Conservation (phyloP, 2,113 vertebrate genomes). For the Ochotona princeps region DNA sequence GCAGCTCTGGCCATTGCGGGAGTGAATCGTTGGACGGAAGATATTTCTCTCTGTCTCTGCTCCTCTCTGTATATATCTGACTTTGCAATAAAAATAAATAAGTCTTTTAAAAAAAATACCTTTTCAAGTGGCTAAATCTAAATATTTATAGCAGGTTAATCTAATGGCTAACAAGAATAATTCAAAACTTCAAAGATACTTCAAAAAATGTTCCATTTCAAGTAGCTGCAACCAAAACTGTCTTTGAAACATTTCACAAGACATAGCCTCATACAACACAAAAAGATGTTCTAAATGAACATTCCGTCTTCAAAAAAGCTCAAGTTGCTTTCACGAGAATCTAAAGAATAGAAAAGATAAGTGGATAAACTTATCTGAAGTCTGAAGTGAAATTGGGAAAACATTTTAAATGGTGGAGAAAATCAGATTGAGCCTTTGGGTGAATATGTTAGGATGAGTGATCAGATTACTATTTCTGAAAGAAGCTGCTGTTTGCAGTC, state of each 20-base stretch:
- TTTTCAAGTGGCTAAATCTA: slow-evolving; percentile 39
- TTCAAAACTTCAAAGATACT: slow-evolving; percentile 11
- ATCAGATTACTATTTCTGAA: background rate
- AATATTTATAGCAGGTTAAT: slow-evolving; percentile 7
- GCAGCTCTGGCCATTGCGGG: too few species aligned
- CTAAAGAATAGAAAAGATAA: slow-evolving; percentile 1
- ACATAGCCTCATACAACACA: background rate
- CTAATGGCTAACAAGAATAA: background rate
- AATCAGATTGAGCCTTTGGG: background rate
- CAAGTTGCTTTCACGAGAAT: background rate
- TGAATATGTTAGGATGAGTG: background rate
- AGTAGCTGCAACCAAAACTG: background rate
- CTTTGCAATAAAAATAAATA: too few species aligned
- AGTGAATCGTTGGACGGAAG: too few species aligned
- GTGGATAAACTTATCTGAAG: background rate
- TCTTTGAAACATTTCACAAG: background rate
- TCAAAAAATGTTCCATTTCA: background rate
- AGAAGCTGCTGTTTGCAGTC: background rate
- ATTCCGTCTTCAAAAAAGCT: background rate
- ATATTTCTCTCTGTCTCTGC: too few species aligned
- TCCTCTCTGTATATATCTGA: too few species aligned
- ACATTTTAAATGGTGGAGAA: background rate
- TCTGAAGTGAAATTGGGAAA: background rate
- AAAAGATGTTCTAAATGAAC: background rate
- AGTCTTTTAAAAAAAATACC: background rate